phyloP scores from a whole-genome alignment of 2,888 invertebrate species.

The Macropis europaea region DNA sequence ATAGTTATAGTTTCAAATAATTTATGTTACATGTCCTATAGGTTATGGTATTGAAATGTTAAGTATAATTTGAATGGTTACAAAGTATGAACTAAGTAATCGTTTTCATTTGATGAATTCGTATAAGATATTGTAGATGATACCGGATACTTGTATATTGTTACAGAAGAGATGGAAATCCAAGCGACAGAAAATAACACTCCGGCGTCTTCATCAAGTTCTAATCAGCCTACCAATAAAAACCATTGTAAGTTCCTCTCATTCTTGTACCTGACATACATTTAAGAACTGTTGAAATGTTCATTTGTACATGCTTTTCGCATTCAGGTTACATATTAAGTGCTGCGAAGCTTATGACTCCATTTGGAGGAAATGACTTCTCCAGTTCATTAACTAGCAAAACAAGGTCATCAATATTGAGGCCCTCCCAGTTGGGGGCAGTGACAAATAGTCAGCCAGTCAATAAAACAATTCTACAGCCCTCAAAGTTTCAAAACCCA shows the following conservation, averaged over 20 bases:
- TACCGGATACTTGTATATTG: not conserved
- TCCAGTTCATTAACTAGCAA: constrained; percentile 58
- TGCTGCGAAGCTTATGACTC: constrained; percentile 69
- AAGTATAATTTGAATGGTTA: not conserved
- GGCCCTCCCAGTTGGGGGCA: constrained; percentile 73
- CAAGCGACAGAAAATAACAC: constrained; percentile 57
- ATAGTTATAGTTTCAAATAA: not conserved
- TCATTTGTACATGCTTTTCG: not conserved
- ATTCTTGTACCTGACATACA: not conserved
- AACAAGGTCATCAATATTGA: constrained; percentile 67
- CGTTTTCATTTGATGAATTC: no score
- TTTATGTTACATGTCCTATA: not conserved
- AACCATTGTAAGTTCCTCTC: constrained; percentile 57
- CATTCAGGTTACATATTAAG: constrained; percentile 64
- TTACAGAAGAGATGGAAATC: constrained; percentile 67
- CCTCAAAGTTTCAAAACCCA: constrained; percentile 73
- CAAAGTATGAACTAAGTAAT: not conserved
- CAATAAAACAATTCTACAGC: constrained; percentile 67
- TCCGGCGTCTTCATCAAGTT: constrained; percentile 57
- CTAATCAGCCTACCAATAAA: constrained; percentile 53
- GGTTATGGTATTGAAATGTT: not conserved
- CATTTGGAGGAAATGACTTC: constrained; percentile 66
- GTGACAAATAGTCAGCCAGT: constrained; percentile 63
- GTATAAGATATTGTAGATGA: not conserved
- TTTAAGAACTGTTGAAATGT: no score